Conservation (phyloP, 2,113 vertebrate genomes). For the Zosterops borbonicus region DNA sequence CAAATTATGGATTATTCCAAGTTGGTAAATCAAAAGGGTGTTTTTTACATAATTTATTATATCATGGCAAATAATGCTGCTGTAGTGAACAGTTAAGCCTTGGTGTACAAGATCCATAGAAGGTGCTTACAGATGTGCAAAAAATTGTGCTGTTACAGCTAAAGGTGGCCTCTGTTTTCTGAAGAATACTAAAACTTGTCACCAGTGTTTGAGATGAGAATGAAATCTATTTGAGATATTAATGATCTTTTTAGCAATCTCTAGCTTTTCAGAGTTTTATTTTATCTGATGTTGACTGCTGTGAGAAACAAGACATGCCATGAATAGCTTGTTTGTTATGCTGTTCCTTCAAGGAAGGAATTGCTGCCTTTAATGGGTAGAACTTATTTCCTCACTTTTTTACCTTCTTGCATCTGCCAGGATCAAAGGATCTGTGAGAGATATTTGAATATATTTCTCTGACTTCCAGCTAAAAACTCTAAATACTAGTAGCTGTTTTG, state of each 20-base stretch:
- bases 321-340: neutral
- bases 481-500: neutral
- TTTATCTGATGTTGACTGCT: neutral
- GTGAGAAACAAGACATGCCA: neutral
- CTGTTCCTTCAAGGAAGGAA: neutral
- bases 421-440: neutral
- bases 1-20: neutral
- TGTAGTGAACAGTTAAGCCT: neutral
- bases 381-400: neutral
- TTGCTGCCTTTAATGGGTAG: neutral
- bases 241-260: neutral
- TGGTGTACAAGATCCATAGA: neutral
- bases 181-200: neutral
- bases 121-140: neutral
- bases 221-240: neutral
- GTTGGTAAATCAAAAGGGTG: neutral
- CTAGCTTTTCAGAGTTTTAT: neutral
- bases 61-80: neutral
- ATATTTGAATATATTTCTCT: neutral
- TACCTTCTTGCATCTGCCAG: neutral
- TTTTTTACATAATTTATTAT: neutral
- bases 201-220: neutral
- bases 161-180: neutral
- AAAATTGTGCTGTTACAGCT: neutral
- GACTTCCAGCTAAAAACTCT: neutral